Base-by-base conservation (phyloP, 2,797 vertebrate genomes). In the Clamator glandarius region DNA sequence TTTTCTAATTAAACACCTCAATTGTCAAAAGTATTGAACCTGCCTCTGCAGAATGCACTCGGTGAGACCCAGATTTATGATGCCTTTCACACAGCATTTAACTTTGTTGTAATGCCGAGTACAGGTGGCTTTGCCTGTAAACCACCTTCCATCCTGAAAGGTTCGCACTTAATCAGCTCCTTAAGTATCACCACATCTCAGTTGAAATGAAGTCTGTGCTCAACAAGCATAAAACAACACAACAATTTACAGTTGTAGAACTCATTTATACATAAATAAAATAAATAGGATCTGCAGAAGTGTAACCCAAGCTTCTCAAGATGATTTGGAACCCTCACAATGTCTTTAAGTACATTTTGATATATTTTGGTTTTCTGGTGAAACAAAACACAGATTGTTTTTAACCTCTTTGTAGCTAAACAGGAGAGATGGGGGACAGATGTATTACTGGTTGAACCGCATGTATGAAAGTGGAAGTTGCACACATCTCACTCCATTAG, bases 161-260 rank as follows among this genome's bases (percentile, higher is more conserved):
- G 9, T 57, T 85, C 7, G 0, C 54, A 39, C 16, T 83, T 61
- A 10, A 93, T 64, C 95, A 89, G 50, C 76, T 59, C 2, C 58
- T 74, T 59, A 77, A 91, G 36, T 21, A 72, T 54, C 41, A 5
- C 21, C 26, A 3, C 26, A 11, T 5, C 9, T 9, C 57, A 15
- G 48, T 46, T 14, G 67, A 68, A 78, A 81, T 7, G 59, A 84
- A 93, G 70, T 12, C 67, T 41, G 50, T 63, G 76, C 87, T 75
- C 84, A 70, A 75, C 80, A 24, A 79, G 80, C 91, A 57, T 46
- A 76, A 80, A 74, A 42, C 63, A 57, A 46, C 89, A 68, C 87
- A 29, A 59, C 82, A 79, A 46, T 50, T 82, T 81, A 19, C 64
- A 1, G 26, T 26, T 68, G 36, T 74, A 50, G 90, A 8, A 3